Conservation (phyloP, 2,888 invertebrate species). For the Opisthograptis luteolata region DNA sequence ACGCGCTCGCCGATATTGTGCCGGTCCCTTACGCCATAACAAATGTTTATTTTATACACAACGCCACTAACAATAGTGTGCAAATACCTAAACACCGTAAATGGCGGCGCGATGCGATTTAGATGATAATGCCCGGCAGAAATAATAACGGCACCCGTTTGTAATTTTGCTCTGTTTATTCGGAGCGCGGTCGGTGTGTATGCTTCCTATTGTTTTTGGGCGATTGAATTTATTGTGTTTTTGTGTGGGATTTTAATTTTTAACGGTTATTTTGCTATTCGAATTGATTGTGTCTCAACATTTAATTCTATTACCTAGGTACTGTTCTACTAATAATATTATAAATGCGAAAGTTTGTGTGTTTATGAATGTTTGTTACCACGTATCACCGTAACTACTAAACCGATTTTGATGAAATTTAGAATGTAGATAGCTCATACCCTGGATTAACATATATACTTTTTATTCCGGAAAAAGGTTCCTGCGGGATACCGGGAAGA, state of each 20-base stretch:
- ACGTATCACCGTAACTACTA: too few relatives aligned
- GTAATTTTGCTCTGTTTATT: slow-evolving; percentile 67
- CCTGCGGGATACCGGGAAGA: too few relatives aligned
- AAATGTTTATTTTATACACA: slow-evolving; percentile 85
- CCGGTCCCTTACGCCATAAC: slow-evolving; percentile 75
- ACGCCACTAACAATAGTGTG: slow-evolving; percentile 84
- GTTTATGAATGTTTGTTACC: too few relatives aligned
- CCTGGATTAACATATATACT: too few relatives aligned
- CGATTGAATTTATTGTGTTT: slow-evolving; percentile 41
- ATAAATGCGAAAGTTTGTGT: too few relatives aligned
- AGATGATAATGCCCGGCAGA: slow-evolving; percentile 79
- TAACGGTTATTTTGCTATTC: neutral
- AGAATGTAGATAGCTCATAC: too few relatives aligned
- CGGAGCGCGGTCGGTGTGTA: slow-evolving; percentile 47
- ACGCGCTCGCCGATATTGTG: slow-evolving; percentile 73
- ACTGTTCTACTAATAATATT: too few relatives aligned
- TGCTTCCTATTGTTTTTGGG: slow-evolving; percentile 40
- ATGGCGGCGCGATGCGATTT: slow-evolving; percentile 80
- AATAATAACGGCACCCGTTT: slow-evolving; percentile 74
- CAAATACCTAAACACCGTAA: slow-evolving; percentile 83
- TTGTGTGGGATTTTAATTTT: slow-evolving; percentile 30
- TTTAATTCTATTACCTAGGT: too few relatives aligned
- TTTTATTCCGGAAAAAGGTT: too few relatives aligned
- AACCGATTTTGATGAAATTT: too few relatives aligned
- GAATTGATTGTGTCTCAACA: neutral